These are phyloP conservation scores for Poecilia gillii DNA, from an alignment of 2,797 vertebrate species.

Conservation along the genomic window DNA sequence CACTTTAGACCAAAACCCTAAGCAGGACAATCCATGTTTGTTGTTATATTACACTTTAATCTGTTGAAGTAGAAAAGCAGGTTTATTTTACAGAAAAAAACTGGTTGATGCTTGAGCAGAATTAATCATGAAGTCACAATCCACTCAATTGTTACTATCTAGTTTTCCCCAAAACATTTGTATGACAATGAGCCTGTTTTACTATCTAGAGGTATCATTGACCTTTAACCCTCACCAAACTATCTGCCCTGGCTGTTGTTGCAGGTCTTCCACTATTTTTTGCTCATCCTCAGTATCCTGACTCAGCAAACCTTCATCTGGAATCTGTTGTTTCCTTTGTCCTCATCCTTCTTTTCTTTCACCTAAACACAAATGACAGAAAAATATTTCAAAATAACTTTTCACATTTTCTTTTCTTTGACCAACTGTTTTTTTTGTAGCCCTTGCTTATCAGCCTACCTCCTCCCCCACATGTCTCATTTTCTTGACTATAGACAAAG, in stretches of 20 bases:
- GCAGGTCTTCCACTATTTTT: constrained; percentile 20
- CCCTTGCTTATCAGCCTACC: constrained; percentile 37
- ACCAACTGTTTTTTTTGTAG: constrained; percentile 22
- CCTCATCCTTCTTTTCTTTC: constrained; percentile 20
- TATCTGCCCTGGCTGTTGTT: not conserved
- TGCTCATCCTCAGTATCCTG: constrained; percentile 32
- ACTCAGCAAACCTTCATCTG: constrained; percentile 62
- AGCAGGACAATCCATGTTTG: not conserved
- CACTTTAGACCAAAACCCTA: not conserved
- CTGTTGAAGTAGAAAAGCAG: not conserved
- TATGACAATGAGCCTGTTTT: constrained; percentile 6
- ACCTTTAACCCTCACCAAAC: constrained; percentile 36
- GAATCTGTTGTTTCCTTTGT: constrained; percentile 49
- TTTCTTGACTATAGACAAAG: constrained; percentile 69
- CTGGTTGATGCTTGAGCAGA: not conserved
- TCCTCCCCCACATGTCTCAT: constrained; percentile 59
- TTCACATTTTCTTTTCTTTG: constrained; percentile 38
- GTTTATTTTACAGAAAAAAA: not conserved
- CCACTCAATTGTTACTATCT: not conserved
- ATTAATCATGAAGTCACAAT: not conserved
- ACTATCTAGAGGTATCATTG: constrained; percentile 13
- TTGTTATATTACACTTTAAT: not conserved
- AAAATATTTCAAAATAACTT: constrained; percentile 52
- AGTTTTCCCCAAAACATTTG: constrained; percentile 2
- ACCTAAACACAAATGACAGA: constrained; percentile 25